Base-by-base conservation (phyloP, 2,888 invertebrate genomes). In the Amiota minor region DNA sequence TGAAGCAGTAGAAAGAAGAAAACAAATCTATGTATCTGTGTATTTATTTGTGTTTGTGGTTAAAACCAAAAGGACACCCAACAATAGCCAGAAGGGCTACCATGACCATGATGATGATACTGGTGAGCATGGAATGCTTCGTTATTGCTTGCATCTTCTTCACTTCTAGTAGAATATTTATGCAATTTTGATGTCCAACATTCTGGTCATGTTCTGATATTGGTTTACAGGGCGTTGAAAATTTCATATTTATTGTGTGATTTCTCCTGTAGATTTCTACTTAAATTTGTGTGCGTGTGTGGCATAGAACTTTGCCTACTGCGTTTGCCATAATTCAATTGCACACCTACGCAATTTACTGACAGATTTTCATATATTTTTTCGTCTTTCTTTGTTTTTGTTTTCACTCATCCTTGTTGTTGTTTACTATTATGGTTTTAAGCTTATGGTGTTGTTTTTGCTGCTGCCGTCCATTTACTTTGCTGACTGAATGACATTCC, bases 301-400 rank as follows among this genome's bases (percentile, higher is more conserved):
- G 70, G 35, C 6, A 35, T 35, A 23, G 65, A 14, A 56, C n/a
- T 3, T 9, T 61, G 2, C 11, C 67, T 46, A 35, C 59, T 70
- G 70, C 70, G 82, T 76, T 80, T 83, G 83, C 82, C 80, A 85
- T 85, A 83, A 85, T 85, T 84, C 85, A 84, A 85, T 84, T 85
- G 82, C 83, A 84, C 84, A 84, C 85, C 84, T 84, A 82, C 81
- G 82, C 81, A 81, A 79, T 80, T 82, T 77, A 81, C 82, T 80
- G 80, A 69, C 75, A 65, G n/a, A 70, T 70, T 68, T 68, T 68
- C 67, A 47, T 20, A 35, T 53, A 12, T 62, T 62, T 62, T 62
- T 35, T 45, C 12, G 2, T 3, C 0, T 53, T 53, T 10, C 12
- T n/a, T n/a, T n/a, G 12, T 53, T 53, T 53, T n/a, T 4, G 3